Conservation (phyloP, 2,797 vertebrate species). For the Zenarchopterus dispar region DNA sequence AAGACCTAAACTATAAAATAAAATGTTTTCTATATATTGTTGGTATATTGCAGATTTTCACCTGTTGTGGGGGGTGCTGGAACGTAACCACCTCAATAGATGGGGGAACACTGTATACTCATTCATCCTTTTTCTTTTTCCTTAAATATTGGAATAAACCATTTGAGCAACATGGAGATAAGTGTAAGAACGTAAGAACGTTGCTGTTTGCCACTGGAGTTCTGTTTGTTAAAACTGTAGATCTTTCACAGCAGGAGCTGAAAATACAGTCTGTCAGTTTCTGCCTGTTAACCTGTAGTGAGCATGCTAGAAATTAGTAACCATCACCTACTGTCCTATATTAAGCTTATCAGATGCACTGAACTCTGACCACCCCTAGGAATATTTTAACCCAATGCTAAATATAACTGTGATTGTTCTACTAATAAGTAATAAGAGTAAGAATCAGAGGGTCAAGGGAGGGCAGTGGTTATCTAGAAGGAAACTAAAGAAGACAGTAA, state of each 20-base stretch:
- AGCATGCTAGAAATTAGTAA: slow-evolving; percentile 16
- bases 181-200: too few relatives aligned
- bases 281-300: slow-evolving; percentile 27
- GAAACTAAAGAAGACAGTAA: slow-evolving; percentile 15
- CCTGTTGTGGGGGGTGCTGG: too few relatives aligned
- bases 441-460: slow-evolving; percentile 6
- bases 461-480: slow-evolving; percentile 5
- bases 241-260: background rate
- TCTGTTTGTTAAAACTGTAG: too few relatives aligned
- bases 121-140: too few relatives aligned
- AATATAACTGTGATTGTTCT: slow-evolving; percentile 60
- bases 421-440: slow-evolving; percentile 46
- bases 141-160: too few relatives aligned
- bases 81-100: too few relatives aligned
- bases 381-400: slow-evolving; percentile 51
- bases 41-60: too few relatives aligned
- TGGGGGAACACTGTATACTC: too few relatives aligned
- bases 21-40: too few relatives aligned
- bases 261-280: slow-evolving; percentile 44
- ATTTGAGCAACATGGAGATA: too few relatives aligned
- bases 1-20: too few relatives aligned
- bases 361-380: slow-evolving; percentile 47
- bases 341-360: slow-evolving; percentile 56
- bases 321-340: slow-evolving; percentile 59
- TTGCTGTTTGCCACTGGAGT: too few relatives aligned